These are phyloP conservation scores for Campoplex capitator DNA, from an alignment of 2,888 invertebrate genomes.

Conservation along the genomic window DNA sequence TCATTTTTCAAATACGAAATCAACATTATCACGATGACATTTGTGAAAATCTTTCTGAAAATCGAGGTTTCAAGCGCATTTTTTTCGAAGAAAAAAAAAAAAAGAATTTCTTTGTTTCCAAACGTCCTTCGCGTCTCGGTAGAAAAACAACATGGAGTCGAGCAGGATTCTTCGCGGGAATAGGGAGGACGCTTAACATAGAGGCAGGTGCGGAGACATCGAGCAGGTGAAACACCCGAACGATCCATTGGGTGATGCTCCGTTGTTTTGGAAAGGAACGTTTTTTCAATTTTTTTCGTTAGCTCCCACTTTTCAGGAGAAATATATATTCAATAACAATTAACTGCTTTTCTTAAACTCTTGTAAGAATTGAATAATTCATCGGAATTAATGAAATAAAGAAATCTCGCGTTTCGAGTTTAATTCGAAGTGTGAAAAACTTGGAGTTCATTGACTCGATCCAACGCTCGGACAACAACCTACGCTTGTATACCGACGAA, in stretches of 20 bases:
- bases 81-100: neutral
- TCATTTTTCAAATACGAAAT: neutral
- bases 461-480: neutral
- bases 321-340: neutral
- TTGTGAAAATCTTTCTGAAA: neutral
- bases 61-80: neutral
- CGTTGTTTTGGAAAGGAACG: neutral
- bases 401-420: neutral
- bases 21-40: neutral
- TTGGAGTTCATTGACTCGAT: conserved; percentile 6
- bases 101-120: neutral
- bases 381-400: neutral
- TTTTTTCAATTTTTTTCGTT: neutral
- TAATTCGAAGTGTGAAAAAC: neutral
- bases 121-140: neutral
- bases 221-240: conserved; percentile 34
- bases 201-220: conserved; percentile 20
- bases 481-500: neutral
- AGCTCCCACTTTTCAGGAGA: too few relatives aligned
- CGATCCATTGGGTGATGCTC: neutral
- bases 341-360: neutral
- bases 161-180: conserved; percentile 10
- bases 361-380: neutral
- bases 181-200: conserved; percentile 21
- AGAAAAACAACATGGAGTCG: conserved; percentile 6